Conservation (phyloP, 2,113 vertebrate species). For the Trochalopteron elliotii region DNA sequence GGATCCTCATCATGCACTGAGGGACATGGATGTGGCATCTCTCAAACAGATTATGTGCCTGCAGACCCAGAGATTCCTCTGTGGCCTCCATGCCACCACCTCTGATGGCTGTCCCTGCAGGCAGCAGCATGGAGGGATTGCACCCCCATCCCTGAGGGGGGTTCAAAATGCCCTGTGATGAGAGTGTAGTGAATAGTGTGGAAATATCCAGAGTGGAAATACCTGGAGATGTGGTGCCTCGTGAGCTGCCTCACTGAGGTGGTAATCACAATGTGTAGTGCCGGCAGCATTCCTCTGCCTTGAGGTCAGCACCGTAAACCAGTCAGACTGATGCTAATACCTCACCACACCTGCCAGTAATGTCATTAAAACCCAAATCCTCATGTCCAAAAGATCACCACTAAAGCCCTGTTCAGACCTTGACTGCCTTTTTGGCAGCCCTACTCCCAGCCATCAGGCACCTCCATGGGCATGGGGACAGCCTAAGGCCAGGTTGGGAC, state of each 20-base stretch:
- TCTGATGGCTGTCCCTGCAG: background rate
- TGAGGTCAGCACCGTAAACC: slow-evolving; percentile 34
- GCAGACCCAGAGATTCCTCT: background rate
- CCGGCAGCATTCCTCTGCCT: slow-evolving; percentile 32
- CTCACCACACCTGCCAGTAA: background rate
- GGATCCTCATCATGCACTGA: background rate
- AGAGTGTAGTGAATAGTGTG: background rate
- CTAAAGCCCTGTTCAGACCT: background rate
- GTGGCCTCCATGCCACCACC: accelerated
- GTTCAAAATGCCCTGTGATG: background rate
- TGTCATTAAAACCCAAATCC: background rate
- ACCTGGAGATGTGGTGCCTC: background rate
- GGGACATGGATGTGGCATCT: background rate
- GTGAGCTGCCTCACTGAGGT: background rate
- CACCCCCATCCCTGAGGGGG: background rate
- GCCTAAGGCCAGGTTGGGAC: background rate
- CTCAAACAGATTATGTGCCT: accelerated
- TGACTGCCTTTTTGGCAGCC: background rate
- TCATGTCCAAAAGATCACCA: background rate
- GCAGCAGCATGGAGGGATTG: background rate
- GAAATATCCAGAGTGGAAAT: background rate
- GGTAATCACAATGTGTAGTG: background rate
- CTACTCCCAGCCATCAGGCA: background rate
- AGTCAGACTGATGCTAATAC: background rate
- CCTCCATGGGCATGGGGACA: background rate